These are phyloP conservation scores for Heliocidaris erythrogramma DNA, from an alignment of 35 echinoderm and acorn worm genomes.

Conservation along the genomic window DNA sequence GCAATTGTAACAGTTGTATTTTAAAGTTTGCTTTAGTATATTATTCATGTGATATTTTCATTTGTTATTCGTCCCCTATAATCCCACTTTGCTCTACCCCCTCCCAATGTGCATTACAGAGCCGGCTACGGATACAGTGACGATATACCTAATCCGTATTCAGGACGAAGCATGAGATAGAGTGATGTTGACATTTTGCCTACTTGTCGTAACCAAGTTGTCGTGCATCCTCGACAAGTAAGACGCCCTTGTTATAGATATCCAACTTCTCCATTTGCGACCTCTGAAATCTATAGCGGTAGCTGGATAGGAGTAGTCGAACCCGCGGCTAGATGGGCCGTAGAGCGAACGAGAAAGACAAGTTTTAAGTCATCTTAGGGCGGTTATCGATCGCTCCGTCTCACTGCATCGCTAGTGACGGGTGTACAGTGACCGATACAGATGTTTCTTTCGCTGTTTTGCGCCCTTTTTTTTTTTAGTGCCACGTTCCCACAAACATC, in stretches of 20 bases:
- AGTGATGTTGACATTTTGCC: background rate
- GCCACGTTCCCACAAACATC: background rate
- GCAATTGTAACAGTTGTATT: too few species aligned
- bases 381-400: background rate
- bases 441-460: background rate
- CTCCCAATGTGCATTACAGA: background rate
- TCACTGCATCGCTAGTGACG: background rate
- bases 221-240: background rate
- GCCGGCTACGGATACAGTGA: background rate
- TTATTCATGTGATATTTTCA: too few species aligned
- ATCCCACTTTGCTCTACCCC: too few species aligned
- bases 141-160: background rate
- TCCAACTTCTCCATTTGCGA: background rate
- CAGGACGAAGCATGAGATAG: background rate
- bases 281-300: background rate
- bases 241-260: background rate
- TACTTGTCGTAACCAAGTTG: background rate
- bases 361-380: constrained; percentile 3
- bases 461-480: background rate
- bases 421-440: constrained; percentile 2
- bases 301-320: background rate
- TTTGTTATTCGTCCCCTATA: too few species aligned
- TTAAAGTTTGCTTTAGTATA: too few species aligned
- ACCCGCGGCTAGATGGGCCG: background rate
- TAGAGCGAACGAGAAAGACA: background rate